Base-by-base conservation (phyloP, 2,888 invertebrate genomes). In the Cryptocheilus praepositus region DNA sequence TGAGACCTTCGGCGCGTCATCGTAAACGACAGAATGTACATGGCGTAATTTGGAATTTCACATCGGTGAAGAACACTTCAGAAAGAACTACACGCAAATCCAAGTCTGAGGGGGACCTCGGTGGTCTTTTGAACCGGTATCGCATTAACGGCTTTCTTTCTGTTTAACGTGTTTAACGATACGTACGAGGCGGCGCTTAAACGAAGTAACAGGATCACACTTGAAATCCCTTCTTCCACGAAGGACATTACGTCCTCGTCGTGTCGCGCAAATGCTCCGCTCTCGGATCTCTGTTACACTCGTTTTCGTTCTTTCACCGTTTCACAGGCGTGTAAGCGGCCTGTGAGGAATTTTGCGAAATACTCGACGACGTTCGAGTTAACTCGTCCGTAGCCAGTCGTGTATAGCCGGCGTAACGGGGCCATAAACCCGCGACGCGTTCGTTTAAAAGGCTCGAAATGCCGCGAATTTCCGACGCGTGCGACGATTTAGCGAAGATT, bases 71-170 rank as follows among this genome's bases (percentile, higher is more conserved):
- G 36, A 56, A 18, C 43, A 43, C 16, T 36, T 36, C 22, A 25
- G 25, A 22, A 22, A 4, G 13, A 53, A 53, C 15, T 22, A 25
- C 22, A 21, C 13, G 18, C 25, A 25, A 21, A 25, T 21, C n/a
- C 53, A 7, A 13, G 43, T 57, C 21, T 25, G 22, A 19, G 22
- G 46, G 56, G 67, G 52, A 43, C 53, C 36, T 11, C 8, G 11
- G 36, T 52, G 55, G 64, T 56, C 52, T 52, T 45, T 44, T 21
- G 11, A 55, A 15, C 43, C 13, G 58, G 53, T 74, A 55, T 67
- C 56, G 53, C 61, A 21, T 67, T 59, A 58, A 55, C 45, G 53
- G 56, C 53, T 46, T 60, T 21, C 58, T 65, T 71, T 53, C 67
- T 56, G 60, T 69, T 64, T 64, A 64, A 62, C 62, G 60, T 36